A percentile compares a stretch with the other conserved stretches of the same genome.
phyloP scores from a whole-genome alignment of 2,888 invertebrate species.

The Polia nebulosa region DNA sequence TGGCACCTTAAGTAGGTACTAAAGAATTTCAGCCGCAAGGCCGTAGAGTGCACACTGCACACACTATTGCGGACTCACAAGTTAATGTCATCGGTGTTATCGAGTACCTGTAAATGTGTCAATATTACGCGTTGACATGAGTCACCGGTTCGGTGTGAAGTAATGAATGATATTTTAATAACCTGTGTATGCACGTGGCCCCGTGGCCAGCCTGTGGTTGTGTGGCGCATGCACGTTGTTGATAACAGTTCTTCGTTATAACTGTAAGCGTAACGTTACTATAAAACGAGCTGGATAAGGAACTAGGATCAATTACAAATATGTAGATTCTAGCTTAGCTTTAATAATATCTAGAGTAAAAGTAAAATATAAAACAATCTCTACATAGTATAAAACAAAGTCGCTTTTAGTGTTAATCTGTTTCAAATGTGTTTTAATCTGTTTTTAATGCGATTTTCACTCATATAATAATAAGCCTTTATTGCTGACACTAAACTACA shows the following conservation, averaged over 20 bases:
- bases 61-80: conserved; percentile 8
- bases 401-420: too few relatives aligned
- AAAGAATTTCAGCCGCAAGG: conserved; percentile 27
- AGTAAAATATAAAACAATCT: too few relatives aligned
- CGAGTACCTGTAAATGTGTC: conserved; percentile 44
- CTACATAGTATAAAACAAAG: too few relatives aligned
- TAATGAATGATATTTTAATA: conserved; percentile 53
- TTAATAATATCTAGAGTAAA: background rate
- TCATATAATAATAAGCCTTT: too few relatives aligned
- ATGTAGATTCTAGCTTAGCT: background rate
- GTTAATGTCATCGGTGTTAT: conserved; percentile 41
- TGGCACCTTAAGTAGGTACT: too few relatives aligned
- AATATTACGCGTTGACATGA: conserved; percentile 57
- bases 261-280: conserved; percentile 21
- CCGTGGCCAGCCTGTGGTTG: background rate
- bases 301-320: background rate
- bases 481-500: too few relatives aligned
- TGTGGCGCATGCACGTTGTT: conserved; percentile 16
- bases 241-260: conserved; percentile 43
- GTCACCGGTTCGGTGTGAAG: conserved; percentile 48
- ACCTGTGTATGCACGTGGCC: conserved; percentile 51
- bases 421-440: too few relatives aligned
- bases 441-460: too few relatives aligned
- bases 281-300: background rate
- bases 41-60: conserved; percentile 1